Evolutionary conservation across 2,888 invertebrate genomes (phyloP).

Genomic region (Lasius fuliginosus): DNA sequence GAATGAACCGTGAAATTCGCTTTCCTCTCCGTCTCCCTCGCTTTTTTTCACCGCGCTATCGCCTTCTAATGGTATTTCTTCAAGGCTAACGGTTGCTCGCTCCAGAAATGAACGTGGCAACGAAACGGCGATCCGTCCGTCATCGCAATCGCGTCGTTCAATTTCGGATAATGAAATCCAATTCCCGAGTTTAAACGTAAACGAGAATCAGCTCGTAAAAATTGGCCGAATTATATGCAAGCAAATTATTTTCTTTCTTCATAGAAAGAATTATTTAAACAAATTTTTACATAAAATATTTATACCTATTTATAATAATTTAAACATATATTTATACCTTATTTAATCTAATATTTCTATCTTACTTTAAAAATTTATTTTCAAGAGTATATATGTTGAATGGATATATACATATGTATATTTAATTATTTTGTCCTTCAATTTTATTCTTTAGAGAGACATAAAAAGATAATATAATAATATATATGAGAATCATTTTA

Average conservation of each 20-base stretch:
- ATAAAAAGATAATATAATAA: background rate
- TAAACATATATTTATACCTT: too few relatives aligned
- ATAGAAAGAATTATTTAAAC: background rate
- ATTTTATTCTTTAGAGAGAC: background rate
- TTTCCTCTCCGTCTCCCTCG: constrained; percentile 60
- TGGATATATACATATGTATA: too few relatives aligned
- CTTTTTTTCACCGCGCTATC: constrained; percentile 44
- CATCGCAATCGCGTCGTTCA: constrained; percentile 58
- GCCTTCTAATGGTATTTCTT: constrained; percentile 66
- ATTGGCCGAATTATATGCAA: background rate
- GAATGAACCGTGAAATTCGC: constrained; percentile 82
- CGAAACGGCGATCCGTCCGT: constrained; percentile 36
- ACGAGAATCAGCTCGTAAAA: constrained; percentile 20
- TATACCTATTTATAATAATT: too few relatives aligned
- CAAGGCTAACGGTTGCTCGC: constrained; percentile 60
- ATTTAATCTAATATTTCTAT: too few relatives aligned
- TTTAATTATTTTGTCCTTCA: background rate
- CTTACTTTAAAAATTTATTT: background rate
- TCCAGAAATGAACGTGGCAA: constrained; percentile 61
- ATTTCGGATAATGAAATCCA: constrained; percentile 63
- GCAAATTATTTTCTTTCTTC: background rate
- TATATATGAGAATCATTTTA: background rate
- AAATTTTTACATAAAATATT: background rate
- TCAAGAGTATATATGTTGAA: background rate
- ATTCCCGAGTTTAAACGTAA: constrained; percentile 48